Evolutionary conservation across 2,113 vertebrate species (phyloP).

Genomic region (Nicator chloris): DNA sequence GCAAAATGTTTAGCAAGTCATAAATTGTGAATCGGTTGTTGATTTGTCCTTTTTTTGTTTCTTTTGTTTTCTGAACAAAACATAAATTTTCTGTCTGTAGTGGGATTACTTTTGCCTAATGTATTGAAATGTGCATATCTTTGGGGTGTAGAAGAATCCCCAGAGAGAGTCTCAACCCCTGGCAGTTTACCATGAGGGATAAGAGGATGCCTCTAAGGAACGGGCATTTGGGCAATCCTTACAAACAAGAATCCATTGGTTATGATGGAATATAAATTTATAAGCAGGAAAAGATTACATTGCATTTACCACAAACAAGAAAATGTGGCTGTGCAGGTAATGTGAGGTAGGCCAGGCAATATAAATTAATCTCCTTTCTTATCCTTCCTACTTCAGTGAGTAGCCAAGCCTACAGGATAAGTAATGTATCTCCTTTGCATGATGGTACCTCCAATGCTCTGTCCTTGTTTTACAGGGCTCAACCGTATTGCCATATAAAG

Average conservation of each 20-base stretch:
- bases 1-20: slow-evolving; percentile 53
- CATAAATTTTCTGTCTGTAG: slow-evolving; percentile 6
- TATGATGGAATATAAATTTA: neutral
- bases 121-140: neutral
- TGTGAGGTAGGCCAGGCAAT: neutral
- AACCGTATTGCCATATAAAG: neutral
- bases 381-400: neutral
- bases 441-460: neutral
- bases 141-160: neutral
- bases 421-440: neutral
- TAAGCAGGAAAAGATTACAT: neutral
- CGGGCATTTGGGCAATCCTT: neutral
- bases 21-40: slow-evolving; percentile 22
- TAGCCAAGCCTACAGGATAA: neutral
- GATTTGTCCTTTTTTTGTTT: neutral
- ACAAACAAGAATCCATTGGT: neutral
- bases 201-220: neutral
- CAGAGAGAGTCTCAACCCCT: neutral
- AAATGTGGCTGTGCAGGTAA: neutral
- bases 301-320: neutral
- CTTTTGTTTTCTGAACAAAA: neutral
- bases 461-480: neutral
- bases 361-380: neutral
- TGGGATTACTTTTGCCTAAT: neutral
- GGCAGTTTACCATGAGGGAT: neutral